Evolutionary conservation across 2,888 invertebrate species (phyloP).

Genomic region (Galerucella calmariensis): DNA sequence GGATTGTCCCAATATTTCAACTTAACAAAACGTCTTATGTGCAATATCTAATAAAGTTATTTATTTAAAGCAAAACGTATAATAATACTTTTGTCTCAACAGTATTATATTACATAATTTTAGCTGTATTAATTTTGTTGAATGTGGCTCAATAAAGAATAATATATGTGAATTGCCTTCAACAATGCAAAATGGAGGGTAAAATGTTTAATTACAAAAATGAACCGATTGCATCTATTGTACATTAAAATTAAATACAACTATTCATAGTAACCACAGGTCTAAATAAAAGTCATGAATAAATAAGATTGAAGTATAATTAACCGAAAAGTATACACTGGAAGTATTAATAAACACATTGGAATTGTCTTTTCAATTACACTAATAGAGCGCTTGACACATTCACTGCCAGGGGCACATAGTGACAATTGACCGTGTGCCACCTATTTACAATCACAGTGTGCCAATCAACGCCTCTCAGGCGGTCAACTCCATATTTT

Average conservation of each 20-base stretch:
- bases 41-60: slow-evolving; percentile 24
- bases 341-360: background rate
- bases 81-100: slow-evolving; percentile 32
- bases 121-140: slow-evolving; percentile 46
- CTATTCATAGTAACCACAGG: background rate
- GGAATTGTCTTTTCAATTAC: no score
- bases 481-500: no score
- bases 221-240: background rate
- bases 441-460: no score
- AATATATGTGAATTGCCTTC: slow-evolving; percentile 57
- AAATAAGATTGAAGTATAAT: background rate
- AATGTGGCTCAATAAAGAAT: slow-evolving; percentile 54
- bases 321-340: background rate
- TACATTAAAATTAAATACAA: background rate
- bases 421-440: no score
- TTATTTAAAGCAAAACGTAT: slow-evolving; percentile 11
- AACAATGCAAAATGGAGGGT: slow-evolving; percentile 60
- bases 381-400: no score
- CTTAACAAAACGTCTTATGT: slow-evolving; percentile 23
- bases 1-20: slow-evolving; percentile 21
- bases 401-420: no score
- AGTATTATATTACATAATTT: slow-evolving; percentile 36
- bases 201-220: slow-evolving; percentile 12
- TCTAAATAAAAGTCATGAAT: slow-evolving; percentile 8
- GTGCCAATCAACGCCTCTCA: no score